Conservation (phyloP, 2,888 invertebrate species). For the Tetropium fuscum region DNA sequence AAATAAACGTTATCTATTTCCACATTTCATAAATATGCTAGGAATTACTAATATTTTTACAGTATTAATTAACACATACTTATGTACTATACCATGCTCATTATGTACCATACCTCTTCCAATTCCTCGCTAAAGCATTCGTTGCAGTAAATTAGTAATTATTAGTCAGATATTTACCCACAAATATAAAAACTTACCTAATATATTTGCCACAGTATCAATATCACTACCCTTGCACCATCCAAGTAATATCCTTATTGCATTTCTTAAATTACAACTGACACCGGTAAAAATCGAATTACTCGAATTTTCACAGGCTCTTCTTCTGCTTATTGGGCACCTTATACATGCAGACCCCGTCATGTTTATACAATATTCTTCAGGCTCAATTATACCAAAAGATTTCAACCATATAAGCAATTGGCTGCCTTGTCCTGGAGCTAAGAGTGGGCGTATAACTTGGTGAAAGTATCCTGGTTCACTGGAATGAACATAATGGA, state of each 20-base stretch:
- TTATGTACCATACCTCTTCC: conserved; percentile 4
- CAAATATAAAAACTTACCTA: conserved; percentile 64
- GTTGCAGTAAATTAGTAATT: conserved; percentile 18
- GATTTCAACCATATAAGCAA: conserved; percentile 69
- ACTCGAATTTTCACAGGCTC: conserved; percentile 69
- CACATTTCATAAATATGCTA: too few relatives aligned
- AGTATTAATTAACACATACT: too few relatives aligned
- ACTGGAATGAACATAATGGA: conserved; percentile 51
- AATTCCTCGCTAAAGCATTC: neutral
- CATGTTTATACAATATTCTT: conserved; percentile 62
- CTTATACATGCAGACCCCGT: conserved; percentile 42
- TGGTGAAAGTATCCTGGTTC: conserved; percentile 65
- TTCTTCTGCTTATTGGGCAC: conserved; percentile 64
- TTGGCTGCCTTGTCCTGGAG: conserved; percentile 68
- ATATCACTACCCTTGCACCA: conserved; percentile 76
- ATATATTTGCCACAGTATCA: conserved; percentile 67
- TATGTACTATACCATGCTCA: neutral
- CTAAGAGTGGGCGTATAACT: conserved; percentile 67
- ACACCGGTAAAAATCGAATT: conserved; percentile 73
- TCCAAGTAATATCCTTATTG: conserved; percentile 72
- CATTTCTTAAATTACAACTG: conserved; percentile 73
- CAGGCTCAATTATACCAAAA: conserved; percentile 65
- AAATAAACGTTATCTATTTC: too few relatives aligned
- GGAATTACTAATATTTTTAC: too few relatives aligned
- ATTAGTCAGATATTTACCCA: neutral